phyloP scores from a whole-genome alignment of 2,797 vertebrate genomes.

The Galagoides demidoff region DNA sequence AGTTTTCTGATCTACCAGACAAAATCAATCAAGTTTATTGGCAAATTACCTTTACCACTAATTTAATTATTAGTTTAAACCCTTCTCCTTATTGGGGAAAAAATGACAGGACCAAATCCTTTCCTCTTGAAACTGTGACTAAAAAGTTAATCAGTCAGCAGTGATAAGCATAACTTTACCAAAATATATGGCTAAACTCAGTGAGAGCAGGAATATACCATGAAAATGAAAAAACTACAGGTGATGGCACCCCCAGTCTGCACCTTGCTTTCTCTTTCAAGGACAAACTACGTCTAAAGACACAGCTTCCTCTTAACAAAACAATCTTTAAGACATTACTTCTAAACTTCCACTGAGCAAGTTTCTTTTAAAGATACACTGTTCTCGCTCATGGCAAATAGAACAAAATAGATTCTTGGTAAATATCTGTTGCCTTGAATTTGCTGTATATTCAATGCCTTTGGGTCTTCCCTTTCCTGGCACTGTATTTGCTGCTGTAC shows the following conservation, averaged over 20 bases:
- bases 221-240: background rate
- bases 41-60: background rate
- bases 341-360: background rate
- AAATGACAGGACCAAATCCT: background rate
- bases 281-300: background rate
- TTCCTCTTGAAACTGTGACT: background rate
- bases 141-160: background rate
- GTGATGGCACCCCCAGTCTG: background rate
- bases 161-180: background rate
- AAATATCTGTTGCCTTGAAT: constrained; percentile 11
- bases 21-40: constrained; percentile 21
- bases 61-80: constrained; percentile 39
- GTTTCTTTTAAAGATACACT: background rate
- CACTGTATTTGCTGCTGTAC: background rate
- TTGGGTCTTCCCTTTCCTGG: background rate
- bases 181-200: background rate
- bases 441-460: background rate
- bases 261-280: background rate
- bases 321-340: background rate
- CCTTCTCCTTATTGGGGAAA: background rate
- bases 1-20: background rate
- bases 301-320: background rate
- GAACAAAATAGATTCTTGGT: background rate
- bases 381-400: background rate
- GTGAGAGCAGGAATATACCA: background rate